Percentiles rank a stretch among this genome's conserved stretches.
Conservation (phyloP, 2,797 vertebrate genomes). For the Takifugu ocellatus region DNA sequence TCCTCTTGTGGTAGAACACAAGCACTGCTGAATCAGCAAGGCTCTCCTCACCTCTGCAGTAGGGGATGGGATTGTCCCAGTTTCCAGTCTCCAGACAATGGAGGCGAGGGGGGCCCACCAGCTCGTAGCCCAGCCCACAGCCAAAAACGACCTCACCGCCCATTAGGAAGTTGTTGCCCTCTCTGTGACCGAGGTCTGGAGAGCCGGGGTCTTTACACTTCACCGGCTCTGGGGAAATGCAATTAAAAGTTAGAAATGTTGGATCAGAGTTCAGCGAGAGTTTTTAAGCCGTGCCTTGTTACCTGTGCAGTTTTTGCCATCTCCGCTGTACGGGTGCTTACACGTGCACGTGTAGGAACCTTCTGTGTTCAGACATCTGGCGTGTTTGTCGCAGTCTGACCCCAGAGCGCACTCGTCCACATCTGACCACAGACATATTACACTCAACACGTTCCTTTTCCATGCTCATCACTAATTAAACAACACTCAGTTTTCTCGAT, state of each 20-base stretch:
- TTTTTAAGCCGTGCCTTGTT: slow-evolving; percentile 22
- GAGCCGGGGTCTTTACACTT: slow-evolving; percentile 83
- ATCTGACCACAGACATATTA: slow-evolving; percentile 70
- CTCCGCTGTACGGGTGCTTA: slow-evolving; percentile 84
- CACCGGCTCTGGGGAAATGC: slow-evolving; percentile 79
- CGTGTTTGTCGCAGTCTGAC: slow-evolving; percentile 86
- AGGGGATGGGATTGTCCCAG: slow-evolving; percentile 78
- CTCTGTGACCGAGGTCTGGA: slow-evolving; percentile 82
- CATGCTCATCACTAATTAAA: not conserved
- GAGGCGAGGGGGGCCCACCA: slow-evolving; percentile 75
- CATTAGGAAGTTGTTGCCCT: slow-evolving; percentile 79
- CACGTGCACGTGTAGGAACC: slow-evolving; percentile 92
- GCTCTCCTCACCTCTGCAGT: slow-evolving; percentile 82
- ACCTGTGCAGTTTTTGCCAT: slow-evolving; percentile 96
- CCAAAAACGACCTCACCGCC: slow-evolving; percentile 81
- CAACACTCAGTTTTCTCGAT: not conserved
- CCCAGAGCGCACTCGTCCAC: slow-evolving; percentile 95
- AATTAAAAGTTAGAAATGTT: not conserved
- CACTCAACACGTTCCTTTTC: not conserved
- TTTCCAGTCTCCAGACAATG: slow-evolving; percentile 82
- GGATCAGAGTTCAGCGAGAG: not conserved
- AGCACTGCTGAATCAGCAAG: too few species aligned
- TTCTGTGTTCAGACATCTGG: slow-evolving; percentile 90
- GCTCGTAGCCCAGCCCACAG: slow-evolving; percentile 82
- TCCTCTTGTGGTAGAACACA: slow-evolving; percentile 4